Evolutionary conservation across 1,140 invertebrate species (phyloP).

Genomic region (Rhopalosiphum maidis): DNA sequence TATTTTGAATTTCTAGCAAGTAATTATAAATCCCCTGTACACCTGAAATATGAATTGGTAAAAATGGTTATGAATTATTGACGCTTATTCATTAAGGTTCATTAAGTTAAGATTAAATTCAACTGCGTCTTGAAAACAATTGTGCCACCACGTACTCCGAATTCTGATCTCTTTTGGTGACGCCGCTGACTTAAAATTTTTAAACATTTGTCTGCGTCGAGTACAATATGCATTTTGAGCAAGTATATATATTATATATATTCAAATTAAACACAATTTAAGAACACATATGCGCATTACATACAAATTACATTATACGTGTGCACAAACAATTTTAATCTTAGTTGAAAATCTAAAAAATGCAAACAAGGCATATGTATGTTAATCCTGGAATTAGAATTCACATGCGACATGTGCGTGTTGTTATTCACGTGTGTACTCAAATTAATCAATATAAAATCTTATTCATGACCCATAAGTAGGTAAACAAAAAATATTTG

Average conservation of each 20-base stretch:
- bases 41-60: too few species aligned
- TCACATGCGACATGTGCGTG: neutral
- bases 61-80: too few species aligned
- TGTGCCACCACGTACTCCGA: too few species aligned
- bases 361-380: neutral
- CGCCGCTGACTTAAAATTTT: too few species aligned
- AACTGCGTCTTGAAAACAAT: too few species aligned
- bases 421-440: constrained; percentile 8
- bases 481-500: neutral
- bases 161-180: too few species aligned
- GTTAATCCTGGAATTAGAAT: neutral
- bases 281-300: neutral
- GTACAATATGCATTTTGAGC: neutral
- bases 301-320: neutral
- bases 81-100: too few species aligned
- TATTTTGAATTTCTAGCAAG: too few species aligned
- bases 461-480: neutral
- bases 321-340: neutral
- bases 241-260: neutral
- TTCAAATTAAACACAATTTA: neutral
- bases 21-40: too few species aligned
- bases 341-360: constrained; percentile 4
- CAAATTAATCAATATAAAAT: neutral
- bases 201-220: neutral
- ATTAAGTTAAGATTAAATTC: too few species aligned